Evolutionary conservation across 1,140 invertebrate species (phyloP), one percentile per base, ranked within the genome.

Genomic region (Oppia nitens): DNA sequence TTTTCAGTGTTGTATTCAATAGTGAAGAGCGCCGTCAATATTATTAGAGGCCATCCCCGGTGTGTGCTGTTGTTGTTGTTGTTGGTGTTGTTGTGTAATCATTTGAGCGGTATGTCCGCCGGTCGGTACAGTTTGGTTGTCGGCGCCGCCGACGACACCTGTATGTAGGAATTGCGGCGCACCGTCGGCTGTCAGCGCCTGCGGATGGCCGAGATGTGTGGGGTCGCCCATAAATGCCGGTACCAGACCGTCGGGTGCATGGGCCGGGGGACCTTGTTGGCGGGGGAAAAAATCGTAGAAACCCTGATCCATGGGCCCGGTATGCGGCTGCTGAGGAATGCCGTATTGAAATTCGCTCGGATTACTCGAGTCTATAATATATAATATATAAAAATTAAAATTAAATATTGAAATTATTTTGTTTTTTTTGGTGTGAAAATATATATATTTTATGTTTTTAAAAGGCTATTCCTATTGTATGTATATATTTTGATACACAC

Each of bases 261-360:
- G 27, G 62, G 65, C n/a, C 63, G 84, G 80, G 68, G 84, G 83
- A 64, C 76, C 73, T 72, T 81, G 80, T 56, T 81, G 82, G 32
- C 80, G 80, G 55, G 81, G 77, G 73, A 90, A 92, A 74, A 90
- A 91, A 66, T 91, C 87, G 73, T 87, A 86, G 65, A 74, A 76
- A 14, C 70, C 71, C n/a, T n/a, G n/a, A n/a, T n/a, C n/a, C n/a
- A n/a, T n/a, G 65, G 84, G 84, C 48, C 61, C 64, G 26, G 61
- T 62, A 74, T 88, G 87, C 66, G 84, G 83, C 57, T 84, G 84
- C 57, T 84, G 84, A 53, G 83, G 84, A 59, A 81, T 82, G 24
- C 83, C 86, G 72, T 89, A 88, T 14, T 84, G 82, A 72, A 89
- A 90, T 67, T 90, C 85, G 66, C 84, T 84, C 32, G 64, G 65